phyloP scores from a whole-genome alignment of 37 sponge, comb jelly and placozoan genomes.

The Bolinopsis microptera region DNA sequence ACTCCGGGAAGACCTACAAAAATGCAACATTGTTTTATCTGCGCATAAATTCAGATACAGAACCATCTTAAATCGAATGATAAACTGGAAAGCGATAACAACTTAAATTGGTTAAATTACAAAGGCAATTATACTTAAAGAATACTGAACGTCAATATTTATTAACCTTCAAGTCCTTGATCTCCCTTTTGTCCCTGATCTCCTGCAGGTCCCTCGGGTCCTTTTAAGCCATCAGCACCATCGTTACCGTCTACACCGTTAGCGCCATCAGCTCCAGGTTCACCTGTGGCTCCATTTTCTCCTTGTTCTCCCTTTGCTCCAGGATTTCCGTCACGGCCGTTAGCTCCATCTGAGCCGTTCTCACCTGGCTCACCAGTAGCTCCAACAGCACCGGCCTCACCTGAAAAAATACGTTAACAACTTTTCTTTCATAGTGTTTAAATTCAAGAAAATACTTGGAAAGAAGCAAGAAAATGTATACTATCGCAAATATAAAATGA shows the following conservation, averaged over 20 bases:
- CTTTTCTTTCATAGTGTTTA: neutral
- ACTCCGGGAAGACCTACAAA: constrained; percentile 34
- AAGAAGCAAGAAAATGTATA: neutral
- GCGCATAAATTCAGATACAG: neutral
- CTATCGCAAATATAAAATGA: neutral
- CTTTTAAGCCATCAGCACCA: constrained; percentile 15
- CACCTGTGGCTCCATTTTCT: constrained; percentile 15
- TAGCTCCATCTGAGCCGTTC: neutral
- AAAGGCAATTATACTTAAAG: too few relatives aligned
- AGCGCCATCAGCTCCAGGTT: neutral
- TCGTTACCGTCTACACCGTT: neutral
- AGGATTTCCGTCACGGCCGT: constrained; percentile 15
- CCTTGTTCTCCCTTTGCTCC: constrained; percentile 33
- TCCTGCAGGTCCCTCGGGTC: constrained; percentile 26
- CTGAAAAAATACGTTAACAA: neutral
- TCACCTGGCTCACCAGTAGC: constrained; percentile 42
- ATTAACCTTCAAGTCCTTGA: neutral
- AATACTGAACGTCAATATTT: too few relatives aligned
- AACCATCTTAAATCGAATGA: neutral
- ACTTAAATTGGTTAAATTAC: too few relatives aligned
- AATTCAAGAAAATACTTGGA: neutral
- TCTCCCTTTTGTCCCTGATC: constrained; percentile 24
- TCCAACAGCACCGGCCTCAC: neutral
- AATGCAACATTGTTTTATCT: neutral
- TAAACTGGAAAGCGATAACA: too few relatives aligned